phyloP scores from a whole-genome alignment of 2,888 invertebrate genomes.

The Lasioglossum marginatum region DNA sequence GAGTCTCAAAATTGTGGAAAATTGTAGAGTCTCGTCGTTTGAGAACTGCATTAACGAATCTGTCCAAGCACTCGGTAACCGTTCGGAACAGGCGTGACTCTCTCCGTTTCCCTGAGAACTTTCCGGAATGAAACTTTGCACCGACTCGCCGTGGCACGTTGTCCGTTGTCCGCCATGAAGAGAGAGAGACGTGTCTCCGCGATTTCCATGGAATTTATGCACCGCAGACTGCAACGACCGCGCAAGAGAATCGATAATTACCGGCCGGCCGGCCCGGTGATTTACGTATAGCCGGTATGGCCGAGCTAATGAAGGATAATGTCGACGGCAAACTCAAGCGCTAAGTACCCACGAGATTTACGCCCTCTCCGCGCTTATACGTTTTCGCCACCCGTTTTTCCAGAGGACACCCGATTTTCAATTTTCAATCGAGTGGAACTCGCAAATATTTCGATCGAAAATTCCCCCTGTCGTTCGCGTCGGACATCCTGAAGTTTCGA shows the following conservation, averaged over 20 bases:
- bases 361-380: not conserved
- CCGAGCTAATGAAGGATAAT: slow-evolving; percentile 44
- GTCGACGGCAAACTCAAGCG: slow-evolving; percentile 14
- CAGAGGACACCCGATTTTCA: not conserved
- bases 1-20: too few relatives aligned
- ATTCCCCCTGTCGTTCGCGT: not conserved
- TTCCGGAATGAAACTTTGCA: not conserved
- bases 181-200: slow-evolving; percentile 7
- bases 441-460: not conserved
- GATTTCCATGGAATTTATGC: slow-evolving; percentile 35
- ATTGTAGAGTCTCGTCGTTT: not conserved
- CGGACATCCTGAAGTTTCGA: not conserved
- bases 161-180: not conserved
- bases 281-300: slow-evolving; percentile 33
- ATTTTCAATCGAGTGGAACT: not conserved
- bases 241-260: slow-evolving; percentile 43
- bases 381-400: not conserved
- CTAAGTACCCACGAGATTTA: slow-evolving; percentile 46
- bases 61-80: not conserved
- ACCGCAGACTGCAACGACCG: not conserved
- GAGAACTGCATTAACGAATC: not conserved
- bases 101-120: not conserved
- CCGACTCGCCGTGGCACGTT: not conserved
- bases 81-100: not conserved
- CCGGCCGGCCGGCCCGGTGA: slow-evolving; percentile 15